A percentile compares a stretch with the other conserved stretches of the same genome.
phyloP scores from a whole-genome alignment of 2,113 vertebrate species.

The Coryphaenoides rupestris region DNA sequence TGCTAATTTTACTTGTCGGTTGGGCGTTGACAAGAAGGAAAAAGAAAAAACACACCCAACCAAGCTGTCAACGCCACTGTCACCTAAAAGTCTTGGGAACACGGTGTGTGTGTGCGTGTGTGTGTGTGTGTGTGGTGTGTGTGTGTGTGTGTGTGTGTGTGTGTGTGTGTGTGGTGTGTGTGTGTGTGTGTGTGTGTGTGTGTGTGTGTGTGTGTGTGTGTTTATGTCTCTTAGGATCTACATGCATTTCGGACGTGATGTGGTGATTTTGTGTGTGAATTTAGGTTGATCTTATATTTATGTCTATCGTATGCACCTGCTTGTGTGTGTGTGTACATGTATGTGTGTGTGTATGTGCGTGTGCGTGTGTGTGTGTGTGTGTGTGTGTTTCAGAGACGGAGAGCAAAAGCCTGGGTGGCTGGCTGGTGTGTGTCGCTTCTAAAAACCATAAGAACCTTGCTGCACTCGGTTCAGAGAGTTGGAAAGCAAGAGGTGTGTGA shows the following conservation, averaged over 20 bases:
- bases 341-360: slow-evolving; percentile 18
- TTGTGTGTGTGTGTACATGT: slow-evolving; percentile 18
- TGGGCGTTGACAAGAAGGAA: slow-evolving; percentile 1
- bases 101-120: slow-evolving; percentile 20
- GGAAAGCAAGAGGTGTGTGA: too few relatives aligned
- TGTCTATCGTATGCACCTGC: too few relatives aligned
- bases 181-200: slow-evolving; percentile 7
- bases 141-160: slow-evolving; percentile 4
- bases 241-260: too few relatives aligned
- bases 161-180: slow-evolving; percentile 17
- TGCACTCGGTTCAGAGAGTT: too few relatives aligned
- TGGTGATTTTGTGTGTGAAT: too few relatives aligned
- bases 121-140: slow-evolving; percentile 9
- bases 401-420: too few relatives aligned
- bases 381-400: neutral
- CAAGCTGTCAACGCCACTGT: slow-evolving; percentile 92
- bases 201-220: slow-evolving; percentile 10
- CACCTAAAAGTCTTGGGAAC: slow-evolving; percentile 76
- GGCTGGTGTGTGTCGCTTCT: too few relatives aligned
- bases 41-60: slow-evolving; percentile 83
- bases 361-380: slow-evolving; percentile 13
- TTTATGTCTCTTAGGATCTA: neutral
- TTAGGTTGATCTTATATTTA: too few relatives aligned
- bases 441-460: too few relatives aligned
- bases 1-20: slow-evolving; percentile 98